phyloP scores from a whole-genome alignment of 2,797 vertebrate species.

The Vespertilio murinus region DNA sequence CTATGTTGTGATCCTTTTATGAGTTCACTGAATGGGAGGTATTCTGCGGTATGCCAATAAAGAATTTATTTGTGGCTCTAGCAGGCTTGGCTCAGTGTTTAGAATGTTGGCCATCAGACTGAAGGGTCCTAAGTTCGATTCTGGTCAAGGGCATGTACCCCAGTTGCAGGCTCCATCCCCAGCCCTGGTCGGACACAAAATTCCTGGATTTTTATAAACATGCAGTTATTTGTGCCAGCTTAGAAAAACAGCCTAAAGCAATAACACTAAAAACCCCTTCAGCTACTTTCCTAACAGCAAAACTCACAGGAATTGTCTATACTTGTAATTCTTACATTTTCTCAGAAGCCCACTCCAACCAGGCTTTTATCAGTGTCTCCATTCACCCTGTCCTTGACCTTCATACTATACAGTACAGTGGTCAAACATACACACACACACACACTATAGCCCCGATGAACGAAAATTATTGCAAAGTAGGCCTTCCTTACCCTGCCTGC shows the following conservation, averaged over 20 bases:
- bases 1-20: background rate
- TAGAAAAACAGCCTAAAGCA: constrained; percentile 1
- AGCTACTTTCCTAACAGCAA: background rate
- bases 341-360: background rate
- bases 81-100: too few species aligned
- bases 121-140: too few species aligned
- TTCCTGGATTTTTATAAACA: background rate
- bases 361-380: background rate
- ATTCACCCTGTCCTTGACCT: background rate
- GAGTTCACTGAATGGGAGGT: background rate
- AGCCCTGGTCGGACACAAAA: background rate
- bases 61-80: background rate
- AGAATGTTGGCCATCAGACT: too few species aligned
- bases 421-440: too few species aligned
- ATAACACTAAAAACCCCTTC: background rate
- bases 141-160: too few species aligned
- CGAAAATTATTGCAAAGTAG: too few species aligned
- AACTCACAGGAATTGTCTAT: background rate
- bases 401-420: background rate
- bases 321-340: background rate
- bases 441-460: too few species aligned
- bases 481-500: too few species aligned
- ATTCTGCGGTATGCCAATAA: background rate
- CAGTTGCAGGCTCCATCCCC: too few species aligned
- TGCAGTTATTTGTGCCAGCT: background rate